Base-by-base conservation (phyloP, 2,113 vertebrate genomes). In the Rhinoptilus africanus region DNA sequence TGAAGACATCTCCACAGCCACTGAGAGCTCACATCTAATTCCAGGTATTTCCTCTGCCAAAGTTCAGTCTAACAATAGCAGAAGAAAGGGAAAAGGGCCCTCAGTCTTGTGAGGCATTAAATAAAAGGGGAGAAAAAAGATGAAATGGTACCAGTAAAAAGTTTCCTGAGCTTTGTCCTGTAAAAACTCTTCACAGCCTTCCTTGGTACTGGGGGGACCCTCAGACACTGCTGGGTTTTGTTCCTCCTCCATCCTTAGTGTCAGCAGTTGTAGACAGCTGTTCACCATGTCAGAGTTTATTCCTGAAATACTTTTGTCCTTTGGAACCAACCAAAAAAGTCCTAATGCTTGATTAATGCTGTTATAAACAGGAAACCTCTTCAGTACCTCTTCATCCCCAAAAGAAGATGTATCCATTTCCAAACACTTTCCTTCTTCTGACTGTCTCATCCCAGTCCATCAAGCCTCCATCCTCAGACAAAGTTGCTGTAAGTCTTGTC, bases 191-290 rank as follows among this genome's bases (percentile, higher is more conserved):
- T 93, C 17, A 68, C 51, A 45, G 50, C 35, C 35, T 64, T 89
- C 69, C 57, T 64, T 64, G 74, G 57, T 78, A 53, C 35, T 32
- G 37, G 59, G 26, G 30, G 12, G 21, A 24, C 12, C 23, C 68
- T 54, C 30, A 69, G n/a, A n/a, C 1, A 1, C 20, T 60, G 9
- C 56, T 66, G 80, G 63, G n/a, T 30, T 88, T 90, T 69, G 37
- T 66, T 90, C 37, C 37, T 83, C 45, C 53, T 66, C 8, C 59
- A 86, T 39, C 37, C 56, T 48, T 63, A 16, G 53, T 35, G 45
- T 79, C 79, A 86, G 57, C 72, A 95, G 79, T 93, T 94, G 92
- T 41, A 92, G 57, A 41, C 94, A 97, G 89, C 81, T 92, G 77
- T 91, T 95, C 35, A 18, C 62, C 81, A 60, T 60, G 57, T 45